Conservation (phyloP, 2,797 vertebrate genomes). For the Catharus ustulatus region DNA sequence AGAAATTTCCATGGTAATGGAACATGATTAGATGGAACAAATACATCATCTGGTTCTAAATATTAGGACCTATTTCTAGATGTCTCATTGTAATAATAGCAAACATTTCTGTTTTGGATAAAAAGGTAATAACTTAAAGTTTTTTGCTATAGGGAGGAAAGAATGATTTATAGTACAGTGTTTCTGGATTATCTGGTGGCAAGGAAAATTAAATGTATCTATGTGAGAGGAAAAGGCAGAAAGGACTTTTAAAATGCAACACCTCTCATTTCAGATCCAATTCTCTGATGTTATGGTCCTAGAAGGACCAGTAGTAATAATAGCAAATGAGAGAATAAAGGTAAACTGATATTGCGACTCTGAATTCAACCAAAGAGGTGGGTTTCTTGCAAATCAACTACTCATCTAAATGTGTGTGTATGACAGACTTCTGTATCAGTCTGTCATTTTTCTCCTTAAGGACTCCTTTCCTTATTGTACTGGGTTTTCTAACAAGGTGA, state of each 20-base stretch:
- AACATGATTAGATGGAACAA: not conserved
- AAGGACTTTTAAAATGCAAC: not conserved
- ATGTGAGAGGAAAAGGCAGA: not conserved
- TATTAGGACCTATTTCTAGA: not conserved
- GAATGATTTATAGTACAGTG: not conserved
- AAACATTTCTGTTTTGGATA: not conserved
- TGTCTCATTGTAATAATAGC: not conserved
- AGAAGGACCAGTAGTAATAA: not conserved
- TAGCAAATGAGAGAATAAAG: not conserved
- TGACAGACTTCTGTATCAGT: not conserved
- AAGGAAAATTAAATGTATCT: not conserved
- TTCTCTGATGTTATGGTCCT: not conserved
- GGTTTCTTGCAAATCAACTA: not conserved
- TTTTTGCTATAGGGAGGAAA: not conserved
- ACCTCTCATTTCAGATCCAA: not conserved
- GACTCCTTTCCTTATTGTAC: not conserved
- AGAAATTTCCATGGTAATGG: not conserved
- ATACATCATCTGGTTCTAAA: not conserved
- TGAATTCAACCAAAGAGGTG: not conserved
- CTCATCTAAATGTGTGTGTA: not conserved
- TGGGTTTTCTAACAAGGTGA: not conserved
- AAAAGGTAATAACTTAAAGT: not conserved
- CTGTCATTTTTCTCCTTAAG: not conserved
- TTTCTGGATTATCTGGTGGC: not conserved
- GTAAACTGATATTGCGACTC: not conserved